phyloP scores from a whole-genome alignment of 2,113 vertebrate genomes.

The Grallaria varia region DNA sequence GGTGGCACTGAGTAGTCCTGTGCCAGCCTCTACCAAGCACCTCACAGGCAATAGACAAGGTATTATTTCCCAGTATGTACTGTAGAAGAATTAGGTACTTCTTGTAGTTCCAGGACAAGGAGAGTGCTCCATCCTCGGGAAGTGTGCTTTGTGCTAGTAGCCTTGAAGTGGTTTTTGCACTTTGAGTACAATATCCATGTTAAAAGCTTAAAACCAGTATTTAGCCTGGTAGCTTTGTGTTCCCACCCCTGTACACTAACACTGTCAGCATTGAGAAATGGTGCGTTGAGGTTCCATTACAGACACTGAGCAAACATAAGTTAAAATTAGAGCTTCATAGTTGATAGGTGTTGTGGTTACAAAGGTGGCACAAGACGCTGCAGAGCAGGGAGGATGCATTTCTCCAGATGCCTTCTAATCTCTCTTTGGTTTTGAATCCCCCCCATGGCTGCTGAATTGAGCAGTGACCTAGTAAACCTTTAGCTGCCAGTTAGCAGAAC shows the following conservation, averaged over 20 bases:
- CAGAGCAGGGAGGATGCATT: not conserved
- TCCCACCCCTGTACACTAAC: not conserved
- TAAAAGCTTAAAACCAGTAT: not conserved
- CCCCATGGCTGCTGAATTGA: not conserved
- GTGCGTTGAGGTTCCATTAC: not conserved
- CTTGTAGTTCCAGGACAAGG: not conserved
- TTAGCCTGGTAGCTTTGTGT: not conserved
- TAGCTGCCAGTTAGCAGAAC: not conserved
- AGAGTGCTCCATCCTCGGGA: not conserved
- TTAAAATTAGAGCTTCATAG: not conserved
- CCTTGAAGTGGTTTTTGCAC: not conserved
- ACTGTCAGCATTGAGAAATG: not conserved
- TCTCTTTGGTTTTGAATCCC: not conserved
- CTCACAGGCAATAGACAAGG: not conserved
- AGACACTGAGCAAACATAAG: not conserved
- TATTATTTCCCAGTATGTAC: accelerated
- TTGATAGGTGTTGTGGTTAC: not conserved
- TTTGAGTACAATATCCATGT: not conserved
- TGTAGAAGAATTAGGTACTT: not conserved
- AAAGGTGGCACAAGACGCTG: not conserved
- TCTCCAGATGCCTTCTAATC: not conserved
- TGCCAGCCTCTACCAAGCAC: not conserved
- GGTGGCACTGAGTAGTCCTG: not conserved
- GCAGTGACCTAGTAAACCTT: not conserved
- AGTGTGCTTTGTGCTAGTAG: not conserved